phyloP scores from a whole-genome alignment of 2,797 vertebrate species.

The Pyrocephalus nanus region DNA sequence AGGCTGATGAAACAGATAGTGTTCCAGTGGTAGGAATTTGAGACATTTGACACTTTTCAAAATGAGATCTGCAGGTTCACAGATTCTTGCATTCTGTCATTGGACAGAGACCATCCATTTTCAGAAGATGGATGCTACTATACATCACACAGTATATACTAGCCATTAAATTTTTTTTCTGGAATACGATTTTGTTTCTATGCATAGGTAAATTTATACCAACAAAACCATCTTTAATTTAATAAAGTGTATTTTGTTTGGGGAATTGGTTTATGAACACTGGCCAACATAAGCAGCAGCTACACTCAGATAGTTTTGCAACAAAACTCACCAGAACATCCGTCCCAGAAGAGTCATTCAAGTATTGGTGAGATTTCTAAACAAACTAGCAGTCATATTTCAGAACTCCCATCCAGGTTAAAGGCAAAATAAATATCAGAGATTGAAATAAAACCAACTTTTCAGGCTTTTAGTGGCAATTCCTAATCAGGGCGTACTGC shows the following conservation, averaged over 20 bases:
- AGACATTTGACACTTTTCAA: not conserved
- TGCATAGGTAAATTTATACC: not conserved
- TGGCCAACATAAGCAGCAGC: not conserved
- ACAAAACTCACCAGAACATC: not conserved
- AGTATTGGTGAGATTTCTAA: not conserved
- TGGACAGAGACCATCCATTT: not conserved
- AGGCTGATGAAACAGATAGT: not conserved
- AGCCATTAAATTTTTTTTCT: not conserved
- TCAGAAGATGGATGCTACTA: not conserved
- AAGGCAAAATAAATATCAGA: not conserved
- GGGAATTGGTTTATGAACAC: not conserved
- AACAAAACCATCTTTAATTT: not conserved
- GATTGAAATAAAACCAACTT: not conserved
- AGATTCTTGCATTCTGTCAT: not conserved
- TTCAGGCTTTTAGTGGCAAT: not conserved
- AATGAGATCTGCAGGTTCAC: not conserved
- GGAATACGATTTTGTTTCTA: not conserved
- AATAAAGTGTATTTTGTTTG: not conserved
- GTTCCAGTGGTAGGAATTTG: not conserved
- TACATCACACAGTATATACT: not conserved
- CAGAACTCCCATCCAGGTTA: not conserved
- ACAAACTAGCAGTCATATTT: not conserved
- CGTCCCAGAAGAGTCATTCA: not conserved
- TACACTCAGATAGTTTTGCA: not conserved
- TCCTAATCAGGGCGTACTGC: not conserved